Base-by-base conservation (phyloP, 2,888 invertebrate genomes). In the Drosophila paramelanica region DNA sequence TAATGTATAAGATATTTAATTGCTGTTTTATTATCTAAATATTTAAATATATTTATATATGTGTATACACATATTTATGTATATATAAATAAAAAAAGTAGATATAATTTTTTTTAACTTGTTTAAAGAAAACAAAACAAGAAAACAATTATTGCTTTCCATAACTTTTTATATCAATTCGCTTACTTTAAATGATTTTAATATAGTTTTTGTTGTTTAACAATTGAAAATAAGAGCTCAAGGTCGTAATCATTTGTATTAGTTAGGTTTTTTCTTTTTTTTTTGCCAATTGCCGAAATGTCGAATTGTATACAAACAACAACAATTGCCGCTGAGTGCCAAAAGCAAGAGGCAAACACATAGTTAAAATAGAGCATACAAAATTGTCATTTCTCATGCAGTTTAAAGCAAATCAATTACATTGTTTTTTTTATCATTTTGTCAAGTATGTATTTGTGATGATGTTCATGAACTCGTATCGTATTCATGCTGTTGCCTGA, bases 381-480 rank as follows among this genome's bases (percentile, higher is more conserved):
- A 75, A 85, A 62, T 60, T 17, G 60, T 45, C 64, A 38, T 52
- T 62, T 62, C 27, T 55, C 67, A 71, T 41, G 61, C 56, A 55
- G 31, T 51, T 52, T 58, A 46, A 41, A 36, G 45, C 38, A 59
- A 66, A 61, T 47, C 50, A 71, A 64, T 55, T 51, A 45, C 45
- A 65, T 55, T 49, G 57, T 38, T 52, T 67, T 57, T 38, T 52
- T 67, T 57, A 42, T 45, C 65, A 47, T 50, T 66, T 53, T 42
- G 52, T 59, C 53, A 60, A 41, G 43, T 67, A 46, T 67, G 50
- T 51, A 49, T 60, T 73, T 52, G 49, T 60, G 39, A 73, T 67
- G 68, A 64, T 79, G 57, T 79, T 61, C 58, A 73, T 73, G 74
- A 78, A 68, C 75, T 59, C 59, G 11, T 38, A 49, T 53, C 11